phyloP scores from a whole-genome alignment of 1,140 invertebrate genomes.

The Neocloeon triangulifer region DNA sequence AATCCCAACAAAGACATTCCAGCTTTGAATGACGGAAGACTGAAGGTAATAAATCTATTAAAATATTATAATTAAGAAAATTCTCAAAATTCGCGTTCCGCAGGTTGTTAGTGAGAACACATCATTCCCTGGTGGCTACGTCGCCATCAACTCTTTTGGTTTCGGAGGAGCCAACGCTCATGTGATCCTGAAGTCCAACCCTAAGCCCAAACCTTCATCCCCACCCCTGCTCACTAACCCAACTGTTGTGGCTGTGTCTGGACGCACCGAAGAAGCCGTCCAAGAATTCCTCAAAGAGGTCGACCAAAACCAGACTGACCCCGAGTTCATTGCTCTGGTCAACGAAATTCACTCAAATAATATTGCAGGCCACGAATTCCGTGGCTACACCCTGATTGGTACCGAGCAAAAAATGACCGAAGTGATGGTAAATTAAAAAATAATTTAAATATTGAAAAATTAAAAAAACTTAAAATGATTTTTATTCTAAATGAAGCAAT shows the following conservation, averaged over 20 bases:
- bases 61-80: conserved; percentile 4
- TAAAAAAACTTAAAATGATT: too few species aligned
- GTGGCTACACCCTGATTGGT: conserved; percentile 54
- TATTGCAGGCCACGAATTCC: conserved; percentile 41
- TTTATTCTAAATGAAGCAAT: too few species aligned
- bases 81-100: neutral
- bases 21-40: conserved; percentile 57
- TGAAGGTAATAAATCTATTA: conserved; percentile 29
- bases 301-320: conserved; percentile 31
- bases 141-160: conserved; percentile 87
- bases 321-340: conserved; percentile 53
- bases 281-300: conserved; percentile 35
- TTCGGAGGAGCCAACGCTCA: conserved; percentile 96
- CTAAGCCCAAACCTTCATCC: conserved; percentile 34
- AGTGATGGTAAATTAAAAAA: conserved; percentile 19
- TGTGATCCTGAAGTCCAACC: conserved; percentile 56
- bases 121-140: conserved; percentile 62
- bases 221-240: conserved; percentile 20
- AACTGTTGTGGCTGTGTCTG: conserved; percentile 54
- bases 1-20: conserved; percentile 74
- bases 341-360: conserved; percentile 46
- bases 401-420: conserved; percentile 18
- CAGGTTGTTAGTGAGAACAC: conserved; percentile 56
- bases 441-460: too few species aligned
- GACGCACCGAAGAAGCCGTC: conserved; percentile 64